Conservation (phyloP, 2,888 invertebrate genomes). For the Ernsta delagoae region DNA sequence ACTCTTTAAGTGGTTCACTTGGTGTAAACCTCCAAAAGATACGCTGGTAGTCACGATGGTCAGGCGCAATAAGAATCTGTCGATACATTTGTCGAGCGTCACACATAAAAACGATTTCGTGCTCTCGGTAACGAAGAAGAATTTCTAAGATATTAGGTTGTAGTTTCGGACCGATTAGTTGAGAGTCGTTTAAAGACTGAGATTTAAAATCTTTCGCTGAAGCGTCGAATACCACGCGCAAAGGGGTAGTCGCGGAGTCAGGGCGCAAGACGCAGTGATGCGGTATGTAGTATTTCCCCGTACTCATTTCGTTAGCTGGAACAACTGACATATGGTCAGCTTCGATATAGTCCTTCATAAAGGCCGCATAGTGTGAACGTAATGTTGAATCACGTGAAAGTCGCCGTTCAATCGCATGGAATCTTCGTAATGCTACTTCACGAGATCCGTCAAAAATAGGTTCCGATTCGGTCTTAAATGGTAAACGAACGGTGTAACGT, state of each 20-base stretch:
- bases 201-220: neutral
- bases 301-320: neutral
- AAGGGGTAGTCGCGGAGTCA: neutral
- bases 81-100: slow-evolving; percentile 40
- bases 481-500: neutral
- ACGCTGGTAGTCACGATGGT: slow-evolving; percentile 36
- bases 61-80: slow-evolving; percentile 33
- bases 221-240: neutral
- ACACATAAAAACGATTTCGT: slow-evolving; percentile 38
- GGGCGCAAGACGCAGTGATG: slow-evolving; percentile 1
- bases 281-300: slow-evolving; percentile 1
- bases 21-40: slow-evolving; percentile 35
- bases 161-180: neutral
- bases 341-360: slow-evolving; percentile 2
- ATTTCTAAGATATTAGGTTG: slow-evolving; percentile 26
- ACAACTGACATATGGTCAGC: neutral
- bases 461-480: neutral
- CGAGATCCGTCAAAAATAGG: neutral
- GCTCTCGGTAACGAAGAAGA: slow-evolving; percentile 38
- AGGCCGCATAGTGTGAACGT: neutral
- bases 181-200: slow-evolving; percentile 1
- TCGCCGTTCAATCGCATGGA: neutral
- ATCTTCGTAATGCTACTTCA: slow-evolving; percentile 4
- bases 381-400: neutral
- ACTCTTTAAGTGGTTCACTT: slow-evolving; percentile 35